Evolutionary conservation across 2,888 invertebrate genomes (phyloP).

Genomic region (Merodon equestris): DNA sequence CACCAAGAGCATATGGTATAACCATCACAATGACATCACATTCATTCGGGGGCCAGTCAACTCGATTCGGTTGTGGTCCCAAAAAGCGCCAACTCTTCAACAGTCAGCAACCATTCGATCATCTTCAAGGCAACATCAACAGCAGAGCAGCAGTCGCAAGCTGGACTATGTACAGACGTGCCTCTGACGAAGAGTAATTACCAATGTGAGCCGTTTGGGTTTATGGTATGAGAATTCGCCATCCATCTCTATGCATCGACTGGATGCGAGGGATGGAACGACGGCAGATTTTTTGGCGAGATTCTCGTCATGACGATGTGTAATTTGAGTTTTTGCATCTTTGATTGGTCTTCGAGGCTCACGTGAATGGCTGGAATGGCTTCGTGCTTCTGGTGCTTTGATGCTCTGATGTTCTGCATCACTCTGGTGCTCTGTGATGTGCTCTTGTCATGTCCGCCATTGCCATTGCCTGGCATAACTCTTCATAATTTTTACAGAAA

Average conservation of each 20-base stretch:
- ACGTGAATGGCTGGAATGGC: constrained; percentile 45
- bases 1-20: constrained; percentile 41
- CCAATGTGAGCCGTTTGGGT: constrained; percentile 49
- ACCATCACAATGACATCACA: constrained; percentile 60
- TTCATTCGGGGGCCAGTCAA: constrained; percentile 67
- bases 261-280: not conserved
- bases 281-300: constrained; percentile 28
- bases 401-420: not conserved
- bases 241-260: constrained; percentile 23
- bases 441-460: constrained; percentile 56
- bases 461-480: constrained; percentile 64
- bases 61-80: constrained; percentile 38
- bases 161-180: constrained; percentile 30
- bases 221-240: constrained; percentile 52
- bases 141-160: constrained; percentile 29
- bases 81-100: constrained; percentile 64
- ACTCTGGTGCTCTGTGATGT: constrained; percentile 21
- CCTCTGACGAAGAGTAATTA: constrained; percentile 66
- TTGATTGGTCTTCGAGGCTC: constrained; percentile 54
- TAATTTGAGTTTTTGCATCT: constrained; percentile 65
- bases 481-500: constrained; percentile 63
- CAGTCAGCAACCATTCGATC: constrained; percentile 63
- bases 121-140: constrained; percentile 63
- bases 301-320: constrained; percentile 60
- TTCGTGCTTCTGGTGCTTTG: not conserved